Evolutionary conservation across 2,797 vertebrate species (phyloP).

Genomic region (Falco columbarius): DNA sequence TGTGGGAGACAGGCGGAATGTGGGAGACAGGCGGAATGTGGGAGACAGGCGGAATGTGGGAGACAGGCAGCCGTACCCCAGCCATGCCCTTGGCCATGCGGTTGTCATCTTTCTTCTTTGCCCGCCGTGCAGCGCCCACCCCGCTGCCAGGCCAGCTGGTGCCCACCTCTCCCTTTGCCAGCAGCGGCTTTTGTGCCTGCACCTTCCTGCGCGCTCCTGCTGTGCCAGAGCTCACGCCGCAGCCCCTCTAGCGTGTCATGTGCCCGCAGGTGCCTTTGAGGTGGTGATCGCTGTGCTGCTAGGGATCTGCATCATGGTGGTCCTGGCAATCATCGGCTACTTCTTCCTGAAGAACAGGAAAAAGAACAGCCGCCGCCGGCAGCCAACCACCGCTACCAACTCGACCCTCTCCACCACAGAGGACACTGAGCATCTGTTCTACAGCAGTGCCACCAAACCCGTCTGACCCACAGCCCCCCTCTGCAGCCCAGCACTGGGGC

Average conservation of each 20-base stretch:
- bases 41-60: too few species aligned
- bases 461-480: conserved; percentile 78
- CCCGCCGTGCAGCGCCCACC: background rate
- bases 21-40: too few species aligned
- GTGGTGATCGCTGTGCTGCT: conserved; percentile 80
- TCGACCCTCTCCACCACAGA: conserved; percentile 77
- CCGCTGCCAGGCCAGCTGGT: background rate
- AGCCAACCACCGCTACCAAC: conserved; percentile 79
- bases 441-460: conserved; percentile 90
- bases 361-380: conserved; percentile 62
- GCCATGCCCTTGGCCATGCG: background rate
- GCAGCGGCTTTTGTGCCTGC: background rate
- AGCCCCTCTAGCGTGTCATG: background rate
- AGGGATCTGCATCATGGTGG: conserved; percentile 80
- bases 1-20: background rate
- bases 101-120: background rate
- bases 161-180: background rate
- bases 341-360: conserved; percentile 83
- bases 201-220: background rate
- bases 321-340: conserved; percentile 83
- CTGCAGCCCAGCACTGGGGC: background rate
- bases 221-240: background rate
- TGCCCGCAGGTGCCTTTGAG: conserved; percentile 69
- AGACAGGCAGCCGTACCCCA: background rate
- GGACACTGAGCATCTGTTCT: conserved; percentile 89